Percentiles rank a stretch among this genome's conserved stretches.
These are phyloP conservation scores for Scaptodrosophila latifasciaeformis DNA, from an alignment of 2,888 invertebrate species.

Conservation along the genomic window DNA sequence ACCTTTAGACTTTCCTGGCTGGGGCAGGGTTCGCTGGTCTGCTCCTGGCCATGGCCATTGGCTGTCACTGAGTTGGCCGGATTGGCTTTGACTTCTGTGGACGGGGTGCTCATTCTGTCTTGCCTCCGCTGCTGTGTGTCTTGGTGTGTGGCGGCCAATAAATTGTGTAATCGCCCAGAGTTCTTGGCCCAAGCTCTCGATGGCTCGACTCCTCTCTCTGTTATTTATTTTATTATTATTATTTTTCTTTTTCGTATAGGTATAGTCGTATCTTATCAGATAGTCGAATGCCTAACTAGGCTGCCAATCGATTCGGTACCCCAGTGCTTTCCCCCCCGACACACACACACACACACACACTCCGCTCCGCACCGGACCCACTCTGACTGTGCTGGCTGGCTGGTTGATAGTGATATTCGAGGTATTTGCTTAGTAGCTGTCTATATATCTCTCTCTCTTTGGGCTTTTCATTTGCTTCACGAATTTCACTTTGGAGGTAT, in stretches of 20 bases:
- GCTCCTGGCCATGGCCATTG: conserved; percentile 4
- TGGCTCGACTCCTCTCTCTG: conserved; percentile 22
- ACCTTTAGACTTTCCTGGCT: conserved; percentile 47
- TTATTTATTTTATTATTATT: too few species aligned
- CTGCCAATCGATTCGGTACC: conserved; percentile 52
- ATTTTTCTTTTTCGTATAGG: too few species aligned
- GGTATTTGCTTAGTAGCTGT: too few species aligned
- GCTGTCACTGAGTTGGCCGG: background rate
- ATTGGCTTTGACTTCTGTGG: background rate
- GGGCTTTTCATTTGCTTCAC: too few species aligned
- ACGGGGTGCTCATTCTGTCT: conserved; percentile 32
- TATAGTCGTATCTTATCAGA: conserved; percentile 60
- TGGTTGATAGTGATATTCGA: too few species aligned
- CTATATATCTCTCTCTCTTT: too few species aligned
- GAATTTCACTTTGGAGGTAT: background rate
- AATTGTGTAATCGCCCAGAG: conserved; percentile 46
- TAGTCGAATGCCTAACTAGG: conserved; percentile 54
- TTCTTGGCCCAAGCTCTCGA: conserved; percentile 28
- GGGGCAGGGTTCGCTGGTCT: background rate
- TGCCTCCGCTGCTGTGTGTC: conserved; percentile 1
- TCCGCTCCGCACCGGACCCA: too few species aligned
- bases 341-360: background rate
- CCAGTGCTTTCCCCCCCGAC: background rate
- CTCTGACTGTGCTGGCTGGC: too few species aligned
- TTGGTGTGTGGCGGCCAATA: conserved; percentile 26